phyloP scores from a whole-genome alignment of 2,113 vertebrate species.

The Tylochromis polylepis region DNA sequence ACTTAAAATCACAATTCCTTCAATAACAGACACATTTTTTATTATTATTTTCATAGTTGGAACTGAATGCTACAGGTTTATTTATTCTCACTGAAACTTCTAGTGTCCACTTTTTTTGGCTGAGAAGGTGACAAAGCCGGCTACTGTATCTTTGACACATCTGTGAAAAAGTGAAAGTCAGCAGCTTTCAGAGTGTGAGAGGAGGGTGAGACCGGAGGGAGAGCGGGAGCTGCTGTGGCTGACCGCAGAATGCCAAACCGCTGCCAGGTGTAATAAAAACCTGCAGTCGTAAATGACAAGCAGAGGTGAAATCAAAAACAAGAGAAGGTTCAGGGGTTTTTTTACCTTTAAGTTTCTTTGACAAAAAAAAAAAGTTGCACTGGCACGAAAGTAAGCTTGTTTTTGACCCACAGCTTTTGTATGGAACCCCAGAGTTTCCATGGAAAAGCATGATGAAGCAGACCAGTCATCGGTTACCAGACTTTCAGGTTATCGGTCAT shows the following conservation, averaged over 20 bases:
- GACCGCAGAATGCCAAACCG: neutral
- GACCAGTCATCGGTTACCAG: rapidly evolving
- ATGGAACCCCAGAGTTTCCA: neutral
- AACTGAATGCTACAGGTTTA: neutral
- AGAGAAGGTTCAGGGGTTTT: neutral
- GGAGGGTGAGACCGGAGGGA: neutral
- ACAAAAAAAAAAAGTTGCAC: neutral
- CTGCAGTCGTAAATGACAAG: neutral
- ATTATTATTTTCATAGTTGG: neutral
- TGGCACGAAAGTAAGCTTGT: neutral
- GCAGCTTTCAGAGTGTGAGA: neutral
- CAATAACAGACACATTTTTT: neutral
- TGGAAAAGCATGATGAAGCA: neutral
- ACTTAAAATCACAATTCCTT: neutral
- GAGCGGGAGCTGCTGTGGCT: neutral
- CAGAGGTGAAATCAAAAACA: slow-evolving; percentile 3
- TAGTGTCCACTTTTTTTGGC: neutral
- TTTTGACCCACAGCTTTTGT: neutral
- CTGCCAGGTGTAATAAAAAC: slow-evolving; percentile 24
- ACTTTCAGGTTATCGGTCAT: neutral
- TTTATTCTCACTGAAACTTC: neutral
- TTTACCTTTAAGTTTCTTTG: neutral
- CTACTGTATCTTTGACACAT: slow-evolving; percentile 5
- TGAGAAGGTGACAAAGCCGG: neutral
- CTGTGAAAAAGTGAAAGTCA: slow-evolving; percentile 1